phyloP scores from a whole-genome alignment of 2,113 vertebrate species.

The Peromyscus polionotus region DNA sequence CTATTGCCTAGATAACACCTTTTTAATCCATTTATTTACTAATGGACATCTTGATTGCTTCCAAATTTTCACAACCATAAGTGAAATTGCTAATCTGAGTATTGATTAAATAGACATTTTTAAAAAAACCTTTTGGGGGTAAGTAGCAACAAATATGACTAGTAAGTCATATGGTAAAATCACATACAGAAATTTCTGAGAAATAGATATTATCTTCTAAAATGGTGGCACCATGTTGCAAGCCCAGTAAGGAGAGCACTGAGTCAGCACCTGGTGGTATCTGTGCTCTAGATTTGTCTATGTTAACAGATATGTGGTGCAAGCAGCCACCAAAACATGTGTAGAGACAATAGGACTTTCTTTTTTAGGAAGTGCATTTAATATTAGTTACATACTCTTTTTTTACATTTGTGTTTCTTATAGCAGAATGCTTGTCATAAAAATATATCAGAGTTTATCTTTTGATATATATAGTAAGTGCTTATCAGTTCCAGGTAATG shows the following conservation, averaged over 20 bases:
- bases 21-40: neutral
- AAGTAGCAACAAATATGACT: neutral
- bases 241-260: neutral
- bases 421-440: neutral
- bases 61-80: neutral
- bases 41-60: neutral
- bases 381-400: neutral
- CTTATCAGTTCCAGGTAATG: neutral
- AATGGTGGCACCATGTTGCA: neutral
- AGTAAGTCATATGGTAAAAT: neutral
- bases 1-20: neutral
- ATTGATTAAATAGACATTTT: neutral
- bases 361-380: slow-evolving; percentile 29
- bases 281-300: neutral
- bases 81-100: neutral
- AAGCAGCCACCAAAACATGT: neutral
- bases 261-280: neutral
- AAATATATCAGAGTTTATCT: neutral
- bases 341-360: neutral
- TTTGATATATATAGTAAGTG: neutral
- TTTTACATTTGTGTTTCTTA: neutral
- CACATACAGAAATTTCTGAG: neutral
- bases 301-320: neutral
- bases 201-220: neutral
- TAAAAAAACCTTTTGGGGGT: neutral